Percentiles rank a stretch among this genome's conserved stretches.
These are phyloP conservation scores for Globia sparganii DNA, from an alignment of 2,888 invertebrate genomes.

Conservation along the genomic window DNA sequence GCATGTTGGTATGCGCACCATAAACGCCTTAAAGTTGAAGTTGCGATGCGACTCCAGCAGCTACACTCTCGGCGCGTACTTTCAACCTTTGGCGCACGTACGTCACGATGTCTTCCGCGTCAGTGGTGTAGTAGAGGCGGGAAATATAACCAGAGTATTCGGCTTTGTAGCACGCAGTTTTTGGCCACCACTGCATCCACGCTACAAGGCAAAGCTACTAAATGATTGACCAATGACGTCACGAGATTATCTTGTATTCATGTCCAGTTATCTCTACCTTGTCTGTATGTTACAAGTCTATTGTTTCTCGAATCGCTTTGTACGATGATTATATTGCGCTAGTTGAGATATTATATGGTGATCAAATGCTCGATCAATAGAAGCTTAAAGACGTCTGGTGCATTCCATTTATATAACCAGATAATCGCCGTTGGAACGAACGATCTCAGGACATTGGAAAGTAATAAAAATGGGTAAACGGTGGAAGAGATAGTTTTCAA, in stretches of 20 bases:
- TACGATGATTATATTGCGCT: slow-evolving; percentile 25
- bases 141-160: no score
- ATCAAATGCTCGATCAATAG: slow-evolving; percentile 30
- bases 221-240: slow-evolving; percentile 12
- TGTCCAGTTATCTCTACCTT: slow-evolving; percentile 13
- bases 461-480: slow-evolving; percentile 40
- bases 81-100: no score
- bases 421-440: slow-evolving; percentile 16
- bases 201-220: background rate
- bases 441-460: slow-evolving; percentile 11
- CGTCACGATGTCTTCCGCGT: no score
- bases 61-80: no score
- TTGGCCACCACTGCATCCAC: background rate
- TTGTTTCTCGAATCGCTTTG: slow-evolving; percentile 31
- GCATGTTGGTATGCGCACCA: no score
- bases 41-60: no score
- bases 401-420: slow-evolving; percentile 17
- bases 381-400: slow-evolving; percentile 24
- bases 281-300: slow-evolving; percentile 9
- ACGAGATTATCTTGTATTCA: slow-evolving; percentile 24
- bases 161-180: no score
- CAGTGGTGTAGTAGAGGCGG: no score
- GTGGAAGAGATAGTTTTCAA: background rate
- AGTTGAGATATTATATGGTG: slow-evolving; percentile 24
- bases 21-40: no score